Evolutionary conservation across 2,888 invertebrate species (phyloP).

Genomic region (Tortricodes alternella): DNA sequence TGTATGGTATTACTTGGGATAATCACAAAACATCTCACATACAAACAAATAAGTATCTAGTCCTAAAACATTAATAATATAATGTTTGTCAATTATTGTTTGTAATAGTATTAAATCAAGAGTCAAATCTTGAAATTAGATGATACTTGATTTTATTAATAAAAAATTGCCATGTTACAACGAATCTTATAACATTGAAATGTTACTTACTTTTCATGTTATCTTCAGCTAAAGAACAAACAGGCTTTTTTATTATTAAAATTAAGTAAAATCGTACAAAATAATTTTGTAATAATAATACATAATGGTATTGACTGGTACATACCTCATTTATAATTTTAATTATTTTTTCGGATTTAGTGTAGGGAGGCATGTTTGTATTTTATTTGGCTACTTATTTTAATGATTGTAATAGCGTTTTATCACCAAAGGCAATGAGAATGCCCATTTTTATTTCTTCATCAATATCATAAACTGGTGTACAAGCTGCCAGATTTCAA

Average conservation of each 20-base stretch:
- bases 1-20: conserved; percentile 9
- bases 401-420: background rate
- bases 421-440: conserved; percentile 7
- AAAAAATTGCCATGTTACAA: background rate
- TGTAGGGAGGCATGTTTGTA: background rate
- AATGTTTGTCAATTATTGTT: conserved; percentile 24
- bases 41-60: conserved; percentile 25
- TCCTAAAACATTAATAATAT: conserved; percentile 22
- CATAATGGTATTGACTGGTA: conserved; percentile 25
- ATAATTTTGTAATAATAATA: conserved; percentile 2
- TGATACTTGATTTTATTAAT: conserved; percentile 19
- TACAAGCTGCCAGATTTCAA: background rate
- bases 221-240: no score
- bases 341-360: conserved; percentile 6
- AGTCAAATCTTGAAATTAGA: background rate
- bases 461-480: background rate
- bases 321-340: conserved; percentile 24
- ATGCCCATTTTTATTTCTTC: conserved; percentile 8
- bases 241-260: conserved; percentile 8
- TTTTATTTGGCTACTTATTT: background rate
- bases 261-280: conserved; percentile 11
- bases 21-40: conserved; percentile 13
- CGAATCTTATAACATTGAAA: no score
- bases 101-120: conserved; percentile 19
- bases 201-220: no score